These are phyloP conservation scores for Myotis brandtii DNA, from an alignment of 2,113 vertebrate genomes.

Conservation along the genomic window DNA sequence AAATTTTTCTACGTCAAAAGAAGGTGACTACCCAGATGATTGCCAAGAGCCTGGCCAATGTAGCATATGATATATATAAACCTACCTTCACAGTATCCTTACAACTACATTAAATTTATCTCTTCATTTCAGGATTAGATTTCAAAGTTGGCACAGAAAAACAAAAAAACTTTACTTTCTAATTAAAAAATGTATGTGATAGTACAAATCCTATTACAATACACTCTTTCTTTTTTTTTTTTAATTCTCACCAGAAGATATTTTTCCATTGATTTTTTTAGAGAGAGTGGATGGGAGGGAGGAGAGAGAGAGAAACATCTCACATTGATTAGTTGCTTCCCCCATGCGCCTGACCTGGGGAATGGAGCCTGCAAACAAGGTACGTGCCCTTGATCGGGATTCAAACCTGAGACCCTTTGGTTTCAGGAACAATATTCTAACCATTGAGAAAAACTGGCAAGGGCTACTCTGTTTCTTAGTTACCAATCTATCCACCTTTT, in stretches of 20 bases:
- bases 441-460: too few relatives aligned
- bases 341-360: too few relatives aligned
- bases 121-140: constrained; percentile 33
- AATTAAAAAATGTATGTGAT: constrained; percentile 37
- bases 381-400: too few relatives aligned
- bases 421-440: too few relatives aligned
- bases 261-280: too few relatives aligned
- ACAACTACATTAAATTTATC: background rate
- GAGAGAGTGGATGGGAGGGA: too few relatives aligned
- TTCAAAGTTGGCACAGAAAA: constrained; percentile 37
- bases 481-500: background rate
- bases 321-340: too few relatives aligned
- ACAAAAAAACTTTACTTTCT: constrained; percentile 29
- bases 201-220: constrained; percentile 8
- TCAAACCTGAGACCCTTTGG: too few relatives aligned
- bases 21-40: constrained; percentile 89
- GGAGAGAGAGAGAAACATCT: too few relatives aligned
- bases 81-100: constrained; percentile 91
- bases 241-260: too few relatives aligned
- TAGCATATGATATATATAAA: constrained; percentile 90
- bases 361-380: too few relatives aligned
- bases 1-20: constrained; percentile 89
- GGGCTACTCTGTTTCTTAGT: constrained; percentile 21
- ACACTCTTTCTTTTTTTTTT: constrained; percentile 41
- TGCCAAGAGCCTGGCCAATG: constrained; percentile 86